Conservation (phyloP, 2,113 vertebrate species). For the Cebus imitator region DNA sequence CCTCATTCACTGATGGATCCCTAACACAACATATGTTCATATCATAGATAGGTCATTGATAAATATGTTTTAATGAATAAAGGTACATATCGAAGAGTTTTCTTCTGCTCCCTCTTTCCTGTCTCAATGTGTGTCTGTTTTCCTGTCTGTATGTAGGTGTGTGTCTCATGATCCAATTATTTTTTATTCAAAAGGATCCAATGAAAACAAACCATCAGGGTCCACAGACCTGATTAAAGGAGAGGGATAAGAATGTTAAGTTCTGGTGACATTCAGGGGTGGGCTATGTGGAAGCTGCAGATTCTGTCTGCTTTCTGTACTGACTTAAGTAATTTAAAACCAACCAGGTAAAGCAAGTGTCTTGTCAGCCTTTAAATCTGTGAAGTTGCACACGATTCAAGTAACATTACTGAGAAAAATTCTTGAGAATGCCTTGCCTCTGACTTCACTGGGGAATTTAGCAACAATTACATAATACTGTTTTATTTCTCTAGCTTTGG, state of each 20-base stretch:
- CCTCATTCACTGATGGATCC: background rate
- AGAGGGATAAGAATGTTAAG: background rate
- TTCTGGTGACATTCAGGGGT: background rate
- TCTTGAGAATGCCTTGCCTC: background rate
- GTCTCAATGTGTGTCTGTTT: background rate
- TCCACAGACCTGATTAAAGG: conserved; percentile 31
- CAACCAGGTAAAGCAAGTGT: conserved; percentile 48
- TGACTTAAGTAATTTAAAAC: conserved; percentile 63
- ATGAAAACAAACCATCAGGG: conserved; percentile 33
- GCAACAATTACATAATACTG: background rate
- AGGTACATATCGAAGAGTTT: background rate
- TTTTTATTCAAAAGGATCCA: conserved; percentile 1
- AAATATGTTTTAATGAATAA: conserved; percentile 7
- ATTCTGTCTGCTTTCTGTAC: conserved; percentile 59
- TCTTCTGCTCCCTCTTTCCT: background rate
- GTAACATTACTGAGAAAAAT: background rate
- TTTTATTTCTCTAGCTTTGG: background rate
- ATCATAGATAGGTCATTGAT: background rate
- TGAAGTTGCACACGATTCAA: conserved; percentile 6
- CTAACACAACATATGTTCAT: background rate
- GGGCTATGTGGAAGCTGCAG: background rate
- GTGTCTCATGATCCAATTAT: background rate
- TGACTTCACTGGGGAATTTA: conserved; percentile 9
- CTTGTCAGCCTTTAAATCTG: conserved; percentile 36
- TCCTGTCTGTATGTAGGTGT: background rate